phyloP scores from a whole-genome alignment of 2,797 vertebrate genomes.

The Pipistrellus nathusii region DNA sequence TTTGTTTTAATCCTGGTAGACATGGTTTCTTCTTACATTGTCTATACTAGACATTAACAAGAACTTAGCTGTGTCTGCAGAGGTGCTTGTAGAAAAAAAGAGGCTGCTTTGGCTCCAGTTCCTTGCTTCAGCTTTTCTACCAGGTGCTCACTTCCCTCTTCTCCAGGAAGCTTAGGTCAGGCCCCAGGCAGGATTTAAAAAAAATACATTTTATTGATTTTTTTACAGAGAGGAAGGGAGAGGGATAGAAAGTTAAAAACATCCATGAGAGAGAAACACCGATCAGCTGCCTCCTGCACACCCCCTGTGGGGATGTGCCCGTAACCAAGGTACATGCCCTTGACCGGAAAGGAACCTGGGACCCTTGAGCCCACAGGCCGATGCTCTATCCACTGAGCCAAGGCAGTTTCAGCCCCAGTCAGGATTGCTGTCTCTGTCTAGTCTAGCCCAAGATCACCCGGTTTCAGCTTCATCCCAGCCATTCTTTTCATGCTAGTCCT shows the following conservation, averaged over 20 bases:
- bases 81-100: not conserved
- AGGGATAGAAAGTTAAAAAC: too few species aligned
- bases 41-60: not conserved
- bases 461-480: not conserved
- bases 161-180: not conserved
- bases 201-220: too few species aligned
- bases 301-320: too few species aligned
- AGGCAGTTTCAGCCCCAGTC: not conserved
- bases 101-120: not conserved
- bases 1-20: conserved; percentile 46
- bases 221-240: too few species aligned
- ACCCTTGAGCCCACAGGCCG: too few species aligned
- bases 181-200: not conserved
- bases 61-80: not conserved
- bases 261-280: too few species aligned
- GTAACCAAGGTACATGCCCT: too few species aligned
- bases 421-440: not conserved
- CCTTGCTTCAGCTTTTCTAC: not conserved
- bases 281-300: too few species aligned
- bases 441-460: conserved; percentile 33
- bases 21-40: not conserved
- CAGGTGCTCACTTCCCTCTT: not conserved
- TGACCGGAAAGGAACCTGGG: too few species aligned
- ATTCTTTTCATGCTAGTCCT: not conserved
- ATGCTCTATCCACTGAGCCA: too few species aligned